phyloP scores from a whole-genome alignment of 2,797 vertebrate species.

The Pipistrellus kuhlii region DNA sequence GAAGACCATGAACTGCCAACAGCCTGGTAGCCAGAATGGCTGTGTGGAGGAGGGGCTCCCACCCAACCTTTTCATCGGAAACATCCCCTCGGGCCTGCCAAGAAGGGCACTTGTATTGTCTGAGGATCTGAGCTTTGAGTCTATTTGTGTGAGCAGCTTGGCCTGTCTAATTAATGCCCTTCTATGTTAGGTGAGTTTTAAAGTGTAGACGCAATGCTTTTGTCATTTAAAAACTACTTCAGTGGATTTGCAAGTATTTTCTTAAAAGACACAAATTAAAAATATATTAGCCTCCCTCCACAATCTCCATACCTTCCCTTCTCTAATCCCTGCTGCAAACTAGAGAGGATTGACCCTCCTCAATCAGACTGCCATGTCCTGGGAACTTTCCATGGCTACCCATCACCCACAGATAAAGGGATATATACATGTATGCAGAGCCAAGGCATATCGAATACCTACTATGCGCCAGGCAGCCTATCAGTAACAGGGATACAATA shows the following conservation, averaged over 20 bases:
- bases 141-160: not conserved
- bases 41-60: not conserved
- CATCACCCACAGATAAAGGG: not conserved
- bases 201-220: not conserved
- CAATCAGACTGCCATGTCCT: not conserved
- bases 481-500: not conserved
- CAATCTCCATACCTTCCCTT: not conserved
- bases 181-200: not conserved
- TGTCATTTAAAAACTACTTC: conserved; percentile 50
- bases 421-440: not conserved
- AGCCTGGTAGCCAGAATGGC: not conserved
- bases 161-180: not conserved
- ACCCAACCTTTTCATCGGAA: not conserved
- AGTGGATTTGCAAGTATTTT: not conserved
- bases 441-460: not conserved
- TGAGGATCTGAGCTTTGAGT: not conserved
- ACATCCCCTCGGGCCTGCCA: not conserved
- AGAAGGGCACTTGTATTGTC: not conserved
- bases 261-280: not conserved
- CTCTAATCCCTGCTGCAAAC: not conserved
- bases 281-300: not conserved
- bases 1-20: not conserved
- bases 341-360: not conserved
- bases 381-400: not conserved
- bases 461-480: not conserved